Evolutionary conservation across 2,797 vertebrate species (phyloP), one percentile per base, ranked within the genome.

Genomic region (Cheirogaleus major): DNA sequence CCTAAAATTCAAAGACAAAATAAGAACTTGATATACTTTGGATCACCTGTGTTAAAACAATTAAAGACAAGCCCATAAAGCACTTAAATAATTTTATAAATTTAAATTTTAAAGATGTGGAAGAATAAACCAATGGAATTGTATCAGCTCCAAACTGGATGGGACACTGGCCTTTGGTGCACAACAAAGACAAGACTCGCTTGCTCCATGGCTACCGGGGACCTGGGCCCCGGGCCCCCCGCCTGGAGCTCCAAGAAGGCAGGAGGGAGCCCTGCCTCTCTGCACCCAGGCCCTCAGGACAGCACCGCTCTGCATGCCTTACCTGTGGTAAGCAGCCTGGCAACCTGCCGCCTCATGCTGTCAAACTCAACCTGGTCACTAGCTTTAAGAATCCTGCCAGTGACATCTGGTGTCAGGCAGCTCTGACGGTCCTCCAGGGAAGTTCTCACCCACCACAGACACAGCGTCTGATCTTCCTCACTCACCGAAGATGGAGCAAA

Each of bases 371-470:
- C 96, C 92, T 76, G 97, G 97, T 10, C 45, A 12, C 95, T 92
- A 0, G 92, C 88, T 96, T 98, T 95, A 75, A 95, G 91, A 93
- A 93, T 76, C 87, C 95, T 92, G 96, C 96, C 96, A 43, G 97
- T 91, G 93, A 84, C 95, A 93, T 14, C 67, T 0, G 18, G 95
- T 84, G 70, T 65, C 22, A 35, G 90, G 25, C 35, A 59, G 55
- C 35, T 91, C 95, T 55, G 0, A 93, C 96, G 97, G 96, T 86
- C 97, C 97, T 97, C 97, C 96, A 97, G 97, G 95, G 94, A 95
- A 78, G 84, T 72, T 50, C 89, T 97, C 81, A 80, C 78, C 78
- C 0, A 2, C 93, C 88, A 84, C 94, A 94, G 89, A 94, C 94
- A 57, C 2, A 89, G 95, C 38, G 38, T 35, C 70, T 43, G 38